Conservation (phyloP, 2,113 vertebrate species). For the Apodemus speciosus region DNA sequence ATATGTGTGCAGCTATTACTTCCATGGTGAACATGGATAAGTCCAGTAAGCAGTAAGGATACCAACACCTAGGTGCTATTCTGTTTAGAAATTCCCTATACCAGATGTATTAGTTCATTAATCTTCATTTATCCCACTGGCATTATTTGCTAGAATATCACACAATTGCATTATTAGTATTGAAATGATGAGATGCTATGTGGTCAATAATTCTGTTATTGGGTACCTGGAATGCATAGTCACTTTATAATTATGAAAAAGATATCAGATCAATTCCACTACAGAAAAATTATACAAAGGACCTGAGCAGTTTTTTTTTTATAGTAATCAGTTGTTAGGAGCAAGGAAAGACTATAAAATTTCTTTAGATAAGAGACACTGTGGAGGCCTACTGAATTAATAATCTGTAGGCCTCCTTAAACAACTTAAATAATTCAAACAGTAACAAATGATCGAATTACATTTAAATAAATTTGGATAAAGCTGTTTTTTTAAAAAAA, state of each 20-base stretch:
- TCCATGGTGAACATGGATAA: not conserved
- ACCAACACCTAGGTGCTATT: not conserved
- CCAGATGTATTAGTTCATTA: not conserved
- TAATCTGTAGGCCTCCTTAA: not conserved
- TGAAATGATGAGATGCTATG: not conserved
- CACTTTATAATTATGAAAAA: not conserved
- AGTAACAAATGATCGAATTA: not conserved
- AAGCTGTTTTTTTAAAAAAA: too few species aligned
- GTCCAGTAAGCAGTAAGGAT: fast-evolving
- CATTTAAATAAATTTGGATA: not conserved
- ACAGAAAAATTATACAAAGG: not conserved
- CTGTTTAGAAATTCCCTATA: not conserved
- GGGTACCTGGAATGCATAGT: not conserved
- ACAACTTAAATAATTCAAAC: not conserved
- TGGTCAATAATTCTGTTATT: not conserved
- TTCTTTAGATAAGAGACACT: not conserved
- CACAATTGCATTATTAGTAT: not conserved
- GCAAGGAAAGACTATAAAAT: not conserved
- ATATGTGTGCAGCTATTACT: fast-evolving
- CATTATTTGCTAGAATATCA: not conserved
- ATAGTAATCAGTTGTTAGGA: not conserved
- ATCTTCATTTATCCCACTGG: not conserved
- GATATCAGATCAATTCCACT: not conserved
- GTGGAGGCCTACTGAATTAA: not conserved
- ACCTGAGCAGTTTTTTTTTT: not conserved